Conservation (phyloP, 2,797 vertebrate genomes). For the Xenops minutus region DNA sequence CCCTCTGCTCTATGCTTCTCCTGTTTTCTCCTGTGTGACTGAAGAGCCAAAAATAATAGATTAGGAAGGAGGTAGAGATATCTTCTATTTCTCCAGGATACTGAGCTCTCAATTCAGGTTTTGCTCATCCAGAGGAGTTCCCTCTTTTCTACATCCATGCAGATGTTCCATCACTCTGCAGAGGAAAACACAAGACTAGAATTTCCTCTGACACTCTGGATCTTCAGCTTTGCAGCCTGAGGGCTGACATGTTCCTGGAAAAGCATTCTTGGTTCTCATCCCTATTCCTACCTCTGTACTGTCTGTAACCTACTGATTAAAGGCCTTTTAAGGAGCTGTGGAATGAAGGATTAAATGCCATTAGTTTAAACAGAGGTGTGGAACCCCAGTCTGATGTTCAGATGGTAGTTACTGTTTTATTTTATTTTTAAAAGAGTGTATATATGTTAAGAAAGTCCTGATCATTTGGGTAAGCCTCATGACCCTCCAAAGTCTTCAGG, state of each 20-base stretch:
- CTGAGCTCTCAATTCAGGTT: neutral
- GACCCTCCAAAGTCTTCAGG: neutral
- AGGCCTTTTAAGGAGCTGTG: too few species aligned
- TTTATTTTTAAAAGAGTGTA: neutral
- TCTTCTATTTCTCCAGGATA: neutral
- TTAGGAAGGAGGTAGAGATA: neutral
- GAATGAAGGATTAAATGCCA: neutral
- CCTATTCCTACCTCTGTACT: accelerated
- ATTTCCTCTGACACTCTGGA: neutral
- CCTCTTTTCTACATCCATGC: neutral
- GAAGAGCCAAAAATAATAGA: neutral
- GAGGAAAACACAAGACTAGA: neutral
- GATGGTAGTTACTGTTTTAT: neutral
- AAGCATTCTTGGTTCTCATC: neutral
- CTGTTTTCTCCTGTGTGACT: neutral
- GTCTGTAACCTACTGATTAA: neutral
- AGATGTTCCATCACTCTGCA: neutral
- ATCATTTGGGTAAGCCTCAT: neutral
- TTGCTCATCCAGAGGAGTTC: neutral
- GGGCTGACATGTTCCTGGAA: accelerated
- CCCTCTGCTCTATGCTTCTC: neutral
- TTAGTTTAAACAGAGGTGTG: neutral
- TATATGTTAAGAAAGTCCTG: neutral
- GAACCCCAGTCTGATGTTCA: neutral
- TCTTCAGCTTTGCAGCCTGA: accelerated